phyloP scores from a whole-genome alignment of 2,888 invertebrate genomes.

The Tipula helvola region DNA sequence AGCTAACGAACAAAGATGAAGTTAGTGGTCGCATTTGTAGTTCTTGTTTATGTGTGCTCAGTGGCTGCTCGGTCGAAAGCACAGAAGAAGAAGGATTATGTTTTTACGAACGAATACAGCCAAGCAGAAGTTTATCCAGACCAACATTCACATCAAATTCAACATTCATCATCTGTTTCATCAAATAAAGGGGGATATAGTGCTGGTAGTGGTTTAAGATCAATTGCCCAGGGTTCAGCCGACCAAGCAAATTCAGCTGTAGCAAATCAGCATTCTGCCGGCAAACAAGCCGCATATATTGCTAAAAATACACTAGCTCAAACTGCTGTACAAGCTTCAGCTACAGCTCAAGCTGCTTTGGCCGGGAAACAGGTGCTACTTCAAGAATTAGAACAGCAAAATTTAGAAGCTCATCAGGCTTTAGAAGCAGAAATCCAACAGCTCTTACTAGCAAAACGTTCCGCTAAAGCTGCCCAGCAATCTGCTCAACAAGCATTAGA shows the following conservation, averaged over 20 bases:
- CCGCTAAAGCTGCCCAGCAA: constrained; percentile 50
- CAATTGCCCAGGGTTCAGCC: constrained; percentile 53
- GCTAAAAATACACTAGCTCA: constrained; percentile 62
- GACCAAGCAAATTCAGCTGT: constrained; percentile 56
- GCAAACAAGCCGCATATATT: constrained; percentile 47
- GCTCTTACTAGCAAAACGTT: constrained; percentile 53
- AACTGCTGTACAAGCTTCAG: constrained; percentile 52
- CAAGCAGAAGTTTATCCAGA: background rate
- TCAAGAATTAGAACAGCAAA: constrained; percentile 53
- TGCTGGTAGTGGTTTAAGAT: constrained; percentile 51
- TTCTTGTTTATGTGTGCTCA: background rate
- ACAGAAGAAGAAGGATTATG: constrained; percentile 11
- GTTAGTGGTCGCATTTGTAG: background rate
- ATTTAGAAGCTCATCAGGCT: constrained; percentile 50
- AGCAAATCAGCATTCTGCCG: constrained; percentile 53
- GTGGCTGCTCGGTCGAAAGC: constrained; percentile 1
- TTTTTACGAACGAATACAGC: background rate
- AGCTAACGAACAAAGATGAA: background rate
- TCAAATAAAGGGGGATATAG: constrained; percentile 39
- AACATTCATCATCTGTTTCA: background rate
- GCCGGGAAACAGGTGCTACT: constrained; percentile 49
- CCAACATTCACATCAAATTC: background rate
- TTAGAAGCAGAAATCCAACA: constrained; percentile 57
- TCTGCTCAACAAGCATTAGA: constrained; percentile 56
- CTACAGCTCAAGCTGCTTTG: constrained; percentile 46